Evolutionary conservation across 2,797 vertebrate genomes (phyloP).

Genomic region (Anguilla megastoma): DNA sequence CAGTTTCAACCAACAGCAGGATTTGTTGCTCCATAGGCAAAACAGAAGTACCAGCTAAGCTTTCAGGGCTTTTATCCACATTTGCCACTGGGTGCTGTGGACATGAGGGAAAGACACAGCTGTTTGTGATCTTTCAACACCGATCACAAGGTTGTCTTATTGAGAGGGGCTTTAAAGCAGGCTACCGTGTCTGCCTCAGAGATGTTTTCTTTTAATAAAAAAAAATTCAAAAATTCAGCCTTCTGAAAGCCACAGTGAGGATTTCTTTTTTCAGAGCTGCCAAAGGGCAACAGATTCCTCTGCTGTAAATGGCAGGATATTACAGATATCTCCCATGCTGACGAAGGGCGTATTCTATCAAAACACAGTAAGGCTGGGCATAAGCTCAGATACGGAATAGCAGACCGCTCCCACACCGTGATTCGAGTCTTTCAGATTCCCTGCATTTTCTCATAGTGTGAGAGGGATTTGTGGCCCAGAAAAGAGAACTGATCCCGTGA

Average conservation of each 20-base stretch:
- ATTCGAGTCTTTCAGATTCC: constrained; percentile 1
- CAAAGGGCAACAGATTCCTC: constrained; percentile 53
- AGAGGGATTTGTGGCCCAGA: constrained; percentile 37
- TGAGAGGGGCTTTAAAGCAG: constrained; percentile 34
- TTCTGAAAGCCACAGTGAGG: constrained; percentile 46
- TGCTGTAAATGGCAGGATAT: constrained; percentile 56
- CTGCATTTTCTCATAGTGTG: constrained; percentile 31
- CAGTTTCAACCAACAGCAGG: neutral
- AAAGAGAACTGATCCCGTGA: constrained; percentile 39
- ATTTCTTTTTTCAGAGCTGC: constrained; percentile 48
- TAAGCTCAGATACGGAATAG: constrained; percentile 18
- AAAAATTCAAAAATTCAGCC: constrained; percentile 42
- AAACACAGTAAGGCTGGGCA: constrained; percentile 46
- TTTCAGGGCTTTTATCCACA: neutral
- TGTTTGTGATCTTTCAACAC: constrained; percentile 36
- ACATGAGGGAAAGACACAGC: constrained; percentile 5
- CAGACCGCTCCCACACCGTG: neutral
- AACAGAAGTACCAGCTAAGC: neutral
- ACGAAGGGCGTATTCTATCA: neutral
- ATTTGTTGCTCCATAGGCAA: neutral
- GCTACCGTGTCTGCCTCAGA: constrained; percentile 38
- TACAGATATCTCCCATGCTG: constrained; percentile 54
- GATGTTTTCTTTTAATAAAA: constrained; percentile 59
- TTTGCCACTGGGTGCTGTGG: neutral
- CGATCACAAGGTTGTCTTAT: constrained; percentile 33